Base-by-base conservation (phyloP, 2,113 vertebrate species). In the Misgurnus mizolepis region DNA sequence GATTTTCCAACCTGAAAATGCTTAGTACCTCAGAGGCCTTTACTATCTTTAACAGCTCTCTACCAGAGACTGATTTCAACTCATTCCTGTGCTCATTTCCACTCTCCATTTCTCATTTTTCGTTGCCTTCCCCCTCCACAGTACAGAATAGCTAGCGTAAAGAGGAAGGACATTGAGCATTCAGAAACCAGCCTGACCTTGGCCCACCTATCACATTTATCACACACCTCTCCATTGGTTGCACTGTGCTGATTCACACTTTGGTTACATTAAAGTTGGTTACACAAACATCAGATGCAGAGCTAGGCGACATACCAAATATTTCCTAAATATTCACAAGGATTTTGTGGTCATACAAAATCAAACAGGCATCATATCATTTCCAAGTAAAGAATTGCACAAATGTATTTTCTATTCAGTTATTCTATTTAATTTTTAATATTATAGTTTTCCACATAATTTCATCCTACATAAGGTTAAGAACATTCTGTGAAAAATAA, bases 161-260 rank as follows among this genome's bases (percentile, higher is more conserved):
- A 43, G 50, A 10, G 72, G 43, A 39, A 67, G 34, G 56, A 18
- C 69, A 80, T 80, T 84, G 61, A 67, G 55, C 71, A 80, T 84
- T 79, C 65, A 82, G 60, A 62, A 49, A 61, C 18, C 14, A 69
- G 66, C 70, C 69, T 80, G 83, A 80, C 83, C 79, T 71, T 78
- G 80, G 83, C 85, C 84, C 62, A 40, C 60, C 50, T 87, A 80
- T 80, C 67, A 85, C 80, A 41, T 62, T 70, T 60, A 5, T 60
- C 62, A 65, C 43, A 69, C 65, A 76, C 67, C 15, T 56, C 49
- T 86, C 83, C 80, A 86, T 84, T 50, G 82, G 84, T 53, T 78
- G 0, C 49, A 81, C 79, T 81, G 78, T 85, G 90, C 90, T 91
- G 91, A 93, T 89, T 92, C 91, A 90, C 87, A 74, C 85, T 22